Evolutionary conservation across 2,888 invertebrate species (phyloP), one percentile per base, ranked within the genome.

Genomic region (Bombylius discolor): DNA sequence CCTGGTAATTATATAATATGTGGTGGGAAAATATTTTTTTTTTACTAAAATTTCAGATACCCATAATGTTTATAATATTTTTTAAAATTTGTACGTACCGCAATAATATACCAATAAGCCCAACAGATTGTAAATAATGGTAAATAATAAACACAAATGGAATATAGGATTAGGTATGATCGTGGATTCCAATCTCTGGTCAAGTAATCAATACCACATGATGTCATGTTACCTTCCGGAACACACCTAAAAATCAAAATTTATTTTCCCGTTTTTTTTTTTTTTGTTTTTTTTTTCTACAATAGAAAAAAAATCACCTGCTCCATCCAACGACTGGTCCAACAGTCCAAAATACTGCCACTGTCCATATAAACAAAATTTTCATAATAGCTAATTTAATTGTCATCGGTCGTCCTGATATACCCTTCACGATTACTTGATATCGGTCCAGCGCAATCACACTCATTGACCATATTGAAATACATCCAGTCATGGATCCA

Each of bases 151-250:
- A 84, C 84, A 69, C 86, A 89, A 58, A 85, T 70, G n/a, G 84
- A 82, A 73, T 91, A 91, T 61, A 84, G 75, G 51, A 89, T 74
- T 66, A 91, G 83, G 77, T 92, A 92, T 66, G 87, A 85, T 62
- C 83, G 79, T 74, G 86, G 87, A 62, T 83, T 65, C 82, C 84
- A 84, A 60, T 84, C 84, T 73, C 85, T 84, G 72, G 73, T 80
- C 63, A 92, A 77, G 70, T 90, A 92, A 72, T 91, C 91, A 55
- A 92, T 92, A 56, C 93, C 92, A 68, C 94, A 94, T 44, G 91
- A 89, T 49, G 92, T 92, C 84, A 93, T 86, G 76, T 93, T 92
- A 59, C 93, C 94, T 75, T 94, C 94, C 9, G 93, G 93, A 51
- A 93, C 90, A 70, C 93, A 93, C 70, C 89, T 88, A 67, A n/a